Evolutionary conservation across 1,140 invertebrate species (phyloP).

Genomic region (Vanessa tameamea): DNA sequence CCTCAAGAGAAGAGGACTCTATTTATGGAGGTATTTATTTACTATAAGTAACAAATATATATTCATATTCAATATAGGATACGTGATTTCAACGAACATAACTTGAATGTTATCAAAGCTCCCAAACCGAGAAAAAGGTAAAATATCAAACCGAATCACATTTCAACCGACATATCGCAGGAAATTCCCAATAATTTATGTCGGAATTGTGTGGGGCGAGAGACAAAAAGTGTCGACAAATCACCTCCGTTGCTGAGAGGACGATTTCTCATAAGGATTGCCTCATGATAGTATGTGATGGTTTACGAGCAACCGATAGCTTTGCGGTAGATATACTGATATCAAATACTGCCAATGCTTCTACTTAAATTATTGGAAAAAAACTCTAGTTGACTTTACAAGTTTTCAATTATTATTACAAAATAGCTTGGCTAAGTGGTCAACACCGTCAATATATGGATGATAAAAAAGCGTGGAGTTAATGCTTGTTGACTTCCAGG

Average conservation of each 20-base stretch:
- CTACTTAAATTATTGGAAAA: background rate
- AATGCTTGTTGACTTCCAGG: no score
- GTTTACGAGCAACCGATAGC: constrained; percentile 5
- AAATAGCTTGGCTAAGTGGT: no score
- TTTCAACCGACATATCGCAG: constrained; percentile 19
- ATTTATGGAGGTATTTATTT: no score
- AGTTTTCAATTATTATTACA: no score
- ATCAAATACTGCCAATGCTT: background rate
- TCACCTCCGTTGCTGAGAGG: constrained; percentile 20
- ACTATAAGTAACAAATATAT: no score
- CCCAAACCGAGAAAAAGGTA: background rate
- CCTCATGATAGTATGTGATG: constrained; percentile 26
- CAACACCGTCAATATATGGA: no score
- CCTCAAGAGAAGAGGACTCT: no score
- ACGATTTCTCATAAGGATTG: constrained; percentile 35
- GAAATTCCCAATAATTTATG: constrained; percentile 31
- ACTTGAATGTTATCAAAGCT: no score
- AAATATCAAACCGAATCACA: constrained; percentile 21
- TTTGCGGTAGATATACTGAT: background rate
- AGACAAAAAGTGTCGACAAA: constrained; percentile 26
- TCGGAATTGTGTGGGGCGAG: constrained; percentile 14
- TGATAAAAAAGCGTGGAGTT: no score
- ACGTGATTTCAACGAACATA: no score
- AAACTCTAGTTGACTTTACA: no score
- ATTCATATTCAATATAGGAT: no score